Evolutionary conservation across 2,888 invertebrate species (phyloP).

Genomic region (Drosophila colorata): DNA sequence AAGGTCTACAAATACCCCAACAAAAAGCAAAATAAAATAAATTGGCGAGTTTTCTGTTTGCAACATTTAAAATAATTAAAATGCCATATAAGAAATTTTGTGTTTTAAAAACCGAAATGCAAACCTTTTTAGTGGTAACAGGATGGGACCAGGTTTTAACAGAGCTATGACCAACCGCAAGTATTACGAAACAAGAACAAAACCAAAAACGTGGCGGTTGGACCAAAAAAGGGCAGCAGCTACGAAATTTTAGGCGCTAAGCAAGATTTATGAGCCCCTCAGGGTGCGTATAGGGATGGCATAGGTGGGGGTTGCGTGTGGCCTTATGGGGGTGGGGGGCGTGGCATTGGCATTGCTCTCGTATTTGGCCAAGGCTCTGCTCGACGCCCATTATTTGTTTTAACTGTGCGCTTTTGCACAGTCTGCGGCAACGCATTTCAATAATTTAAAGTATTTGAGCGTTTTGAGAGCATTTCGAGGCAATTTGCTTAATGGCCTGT

Average conservation of each 20-base stretch:
- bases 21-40: neutral
- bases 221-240: slow-evolving; percentile 31
- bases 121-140: slow-evolving; percentile 16
- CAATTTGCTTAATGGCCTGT: slow-evolving; percentile 75
- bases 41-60: slow-evolving; percentile 49
- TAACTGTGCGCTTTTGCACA: slow-evolving; percentile 49
- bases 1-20: slow-evolving; percentile 8
- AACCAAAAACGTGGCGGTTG: slow-evolving; percentile 4
- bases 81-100: slow-evolving; percentile 52
- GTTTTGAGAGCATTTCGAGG: slow-evolving; percentile 50
- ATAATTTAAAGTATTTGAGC: slow-evolving; percentile 74
- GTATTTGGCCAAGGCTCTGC: slow-evolving; percentile 49
- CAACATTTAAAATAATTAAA: slow-evolving; percentile 73
- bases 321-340: neutral
- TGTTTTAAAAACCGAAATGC: neutral
- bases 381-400: slow-evolving; percentile 61
- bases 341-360: slow-evolving; percentile 61
- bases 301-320: neutral
- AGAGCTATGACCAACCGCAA: slow-evolving; percentile 46
- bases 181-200: slow-evolving; percentile 35
- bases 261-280: slow-evolving; percentile 76
- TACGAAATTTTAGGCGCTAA: slow-evolving; percentile 53
- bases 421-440: slow-evolving; percentile 64
- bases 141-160: neutral
- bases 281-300: slow-evolving; percentile 18